Base-by-base conservation (phyloP, 2,113 vertebrate species). In the Brienomyrus longianalis region DNA sequence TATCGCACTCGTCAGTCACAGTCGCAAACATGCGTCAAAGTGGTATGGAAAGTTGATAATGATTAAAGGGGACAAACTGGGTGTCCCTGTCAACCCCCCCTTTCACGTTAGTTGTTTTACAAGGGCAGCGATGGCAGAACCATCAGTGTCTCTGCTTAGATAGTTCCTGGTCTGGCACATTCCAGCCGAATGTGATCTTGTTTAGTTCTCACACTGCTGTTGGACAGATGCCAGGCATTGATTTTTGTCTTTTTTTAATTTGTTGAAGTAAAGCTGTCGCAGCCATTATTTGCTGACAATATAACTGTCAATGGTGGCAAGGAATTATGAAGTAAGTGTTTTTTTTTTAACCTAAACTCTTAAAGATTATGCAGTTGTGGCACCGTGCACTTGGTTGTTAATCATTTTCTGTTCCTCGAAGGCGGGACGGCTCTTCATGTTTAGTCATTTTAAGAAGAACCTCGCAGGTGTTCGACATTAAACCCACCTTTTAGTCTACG, bases 211-310 rank as follows among this genome's bases (percentile, higher is more conserved):
- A 89, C 70, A 17, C 19, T 56, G 48, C 48, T 56, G 17, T 54
- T 89, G 88, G 88, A 89, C 13, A 9, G 7, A 27, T n/a, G 74
- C 88, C 88, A 80, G 31, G 13, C 15, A 19, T 70, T 74, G 88
- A 19, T 59, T 88, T 52, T 74, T 89, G 52, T 59, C 74, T 39
- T 80, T 89, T 77, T 51, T 13, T 27, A 50, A 47, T 80, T 39
- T 89, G n/a, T 80, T 89, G 62, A 89, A 83, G 70, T 54, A 54
- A 23, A 56, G 35, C 35, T 31, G 27, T 54, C 70, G 15, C 11
- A n/a, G 43, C 66, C 39, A 59, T 62, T 43, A 56, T 62, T 62
- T 84, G 52, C 77, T 48, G 51, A 84, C 39, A 84, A n/a, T 59
- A 47, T 84, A 62, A 84, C 45, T 39, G 47, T 43, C n/a, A 89